These are phyloP conservation scores for Drosophila funebris DNA, from an alignment of 1,140 invertebrate genomes.

Conservation along the genomic window DNA sequence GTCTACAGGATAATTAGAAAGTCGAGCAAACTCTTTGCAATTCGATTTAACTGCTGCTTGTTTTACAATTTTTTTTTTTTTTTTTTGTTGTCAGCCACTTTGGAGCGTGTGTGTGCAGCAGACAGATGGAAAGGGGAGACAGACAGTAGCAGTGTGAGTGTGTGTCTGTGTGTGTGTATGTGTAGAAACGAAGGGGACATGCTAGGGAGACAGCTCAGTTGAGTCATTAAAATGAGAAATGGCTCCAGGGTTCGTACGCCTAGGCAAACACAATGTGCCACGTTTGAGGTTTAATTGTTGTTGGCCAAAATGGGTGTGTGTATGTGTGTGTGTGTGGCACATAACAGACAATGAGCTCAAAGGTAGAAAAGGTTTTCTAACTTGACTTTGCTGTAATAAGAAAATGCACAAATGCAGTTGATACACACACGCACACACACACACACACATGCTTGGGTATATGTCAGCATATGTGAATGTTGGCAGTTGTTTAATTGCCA, in stretches of 20 bases:
- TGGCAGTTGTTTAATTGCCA: constrained; percentile 22
- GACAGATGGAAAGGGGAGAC: constrained; percentile 39
- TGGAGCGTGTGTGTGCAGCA: constrained; percentile 28
- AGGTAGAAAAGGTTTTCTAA: constrained; percentile 37
- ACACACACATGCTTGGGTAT: constrained; percentile 16
- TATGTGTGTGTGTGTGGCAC: constrained; percentile 31
- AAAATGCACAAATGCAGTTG: constrained; percentile 36
- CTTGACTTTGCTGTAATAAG: constrained; percentile 54
- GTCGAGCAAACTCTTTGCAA: constrained; percentile 17
- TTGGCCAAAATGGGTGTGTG: constrained; percentile 61
- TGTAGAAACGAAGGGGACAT: not conserved
- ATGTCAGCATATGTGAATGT: constrained; percentile 2
- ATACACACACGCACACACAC: not conserved
- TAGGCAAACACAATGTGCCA: constrained; percentile 66
- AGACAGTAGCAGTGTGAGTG: constrained; percentile 20
- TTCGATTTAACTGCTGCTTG: constrained; percentile 16
- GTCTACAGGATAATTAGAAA: not conserved
- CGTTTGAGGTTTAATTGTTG: constrained; percentile 73
- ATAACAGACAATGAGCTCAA: constrained; percentile 16
- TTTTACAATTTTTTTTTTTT: constrained; percentile 7
- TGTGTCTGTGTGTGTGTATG: not conserved
- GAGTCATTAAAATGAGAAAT: constrained; percentile 81
- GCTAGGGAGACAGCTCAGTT: constrained; percentile 56
- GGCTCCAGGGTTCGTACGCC: constrained; percentile 61
- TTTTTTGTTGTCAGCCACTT: constrained; percentile 42